These are phyloP conservation scores for Ephialtes manifestator DNA, from an alignment of 2,888 invertebrate species.

Conservation along the genomic window DNA sequence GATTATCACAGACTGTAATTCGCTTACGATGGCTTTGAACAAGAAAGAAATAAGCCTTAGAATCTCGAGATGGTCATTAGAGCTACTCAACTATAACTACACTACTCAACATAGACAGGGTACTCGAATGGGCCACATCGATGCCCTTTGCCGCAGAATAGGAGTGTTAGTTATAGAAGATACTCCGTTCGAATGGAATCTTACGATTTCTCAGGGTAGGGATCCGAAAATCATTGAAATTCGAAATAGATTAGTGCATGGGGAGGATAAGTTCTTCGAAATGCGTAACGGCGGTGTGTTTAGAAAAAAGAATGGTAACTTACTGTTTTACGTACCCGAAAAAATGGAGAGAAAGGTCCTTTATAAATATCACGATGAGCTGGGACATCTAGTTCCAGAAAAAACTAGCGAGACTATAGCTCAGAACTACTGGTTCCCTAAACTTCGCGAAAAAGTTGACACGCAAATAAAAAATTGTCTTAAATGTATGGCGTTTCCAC, in stretches of 20 bases:
- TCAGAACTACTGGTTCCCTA: too few species aligned
- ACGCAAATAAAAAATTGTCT: too few species aligned
- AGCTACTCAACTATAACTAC: slow-evolving; percentile 74
- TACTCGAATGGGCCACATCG: slow-evolving; percentile 74
- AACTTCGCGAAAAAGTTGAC: too few species aligned
- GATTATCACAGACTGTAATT: slow-evolving; percentile 77
- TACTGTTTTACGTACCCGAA: neutral
- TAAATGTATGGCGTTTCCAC: too few species aligned
- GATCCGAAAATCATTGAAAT: neutral
- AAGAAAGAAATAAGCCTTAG: slow-evolving; percentile 77
- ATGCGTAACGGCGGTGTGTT: neutral
- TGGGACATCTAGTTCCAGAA: neutral
- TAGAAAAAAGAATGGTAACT: neutral
- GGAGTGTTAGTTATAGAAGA: slow-evolving; percentile 47
- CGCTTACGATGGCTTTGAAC: slow-evolving; percentile 72
- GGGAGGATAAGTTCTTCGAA: neutral
- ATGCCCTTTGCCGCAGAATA: slow-evolving; percentile 72
- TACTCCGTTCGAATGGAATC: slow-evolving; percentile 64
- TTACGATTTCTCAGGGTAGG: slow-evolving; percentile 5
- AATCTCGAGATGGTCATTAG: slow-evolving; percentile 76
- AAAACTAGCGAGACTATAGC: neutral
- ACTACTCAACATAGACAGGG: slow-evolving; percentile 71
- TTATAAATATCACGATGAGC: slow-evolving; percentile 1
- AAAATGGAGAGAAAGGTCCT: neutral
- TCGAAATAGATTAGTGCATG: neutral